These are phyloP conservation scores for Hesperophylax magnus DNA, from an alignment of 1,140 invertebrate genomes.

Conservation along the genomic window DNA sequence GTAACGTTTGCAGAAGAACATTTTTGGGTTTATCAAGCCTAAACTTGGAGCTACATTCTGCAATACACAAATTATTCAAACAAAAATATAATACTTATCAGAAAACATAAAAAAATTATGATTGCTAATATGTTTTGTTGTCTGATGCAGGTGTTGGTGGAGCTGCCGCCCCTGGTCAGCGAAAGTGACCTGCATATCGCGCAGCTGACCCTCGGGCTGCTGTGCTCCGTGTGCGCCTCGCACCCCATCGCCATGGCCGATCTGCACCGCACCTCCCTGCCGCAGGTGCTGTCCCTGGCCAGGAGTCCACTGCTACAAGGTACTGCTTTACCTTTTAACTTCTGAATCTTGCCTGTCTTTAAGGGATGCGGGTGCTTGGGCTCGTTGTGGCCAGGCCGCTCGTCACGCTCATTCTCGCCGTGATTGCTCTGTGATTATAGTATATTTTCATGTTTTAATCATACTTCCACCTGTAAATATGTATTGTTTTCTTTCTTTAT, in stretches of 20 bases:
- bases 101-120: background rate
- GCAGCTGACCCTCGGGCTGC: constrained; percentile 86
- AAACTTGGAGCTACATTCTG: constrained; percentile 27
- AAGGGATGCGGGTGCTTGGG: too few relatives aligned
- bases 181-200: constrained; percentile 97
- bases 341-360: too few relatives aligned
- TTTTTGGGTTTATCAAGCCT: constrained; percentile 1
- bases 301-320: constrained; percentile 92
- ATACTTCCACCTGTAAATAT: too few relatives aligned
- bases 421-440: too few relatives aligned
- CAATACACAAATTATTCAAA: background rate
- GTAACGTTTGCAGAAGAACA: constrained; percentile 12
- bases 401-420: too few relatives aligned
- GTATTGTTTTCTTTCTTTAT: too few relatives aligned
- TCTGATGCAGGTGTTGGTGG: constrained; percentile 75
- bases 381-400: too few relatives aligned
- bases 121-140: too few relatives aligned
- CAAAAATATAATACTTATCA: background rate
- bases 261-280: constrained; percentile 75
- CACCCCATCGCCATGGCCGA: constrained; percentile 79
- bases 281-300: constrained; percentile 89
- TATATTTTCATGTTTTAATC: too few relatives aligned
- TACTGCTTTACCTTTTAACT: constrained; percentile 55
- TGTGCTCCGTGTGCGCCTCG: constrained; percentile 82
- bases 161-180: constrained; percentile 90